A percentile compares a stretch with the other conserved stretches of the same genome.
phyloP scores from a whole-genome alignment of 1,140 invertebrate genomes.

The Drosophila erecta region DNA sequence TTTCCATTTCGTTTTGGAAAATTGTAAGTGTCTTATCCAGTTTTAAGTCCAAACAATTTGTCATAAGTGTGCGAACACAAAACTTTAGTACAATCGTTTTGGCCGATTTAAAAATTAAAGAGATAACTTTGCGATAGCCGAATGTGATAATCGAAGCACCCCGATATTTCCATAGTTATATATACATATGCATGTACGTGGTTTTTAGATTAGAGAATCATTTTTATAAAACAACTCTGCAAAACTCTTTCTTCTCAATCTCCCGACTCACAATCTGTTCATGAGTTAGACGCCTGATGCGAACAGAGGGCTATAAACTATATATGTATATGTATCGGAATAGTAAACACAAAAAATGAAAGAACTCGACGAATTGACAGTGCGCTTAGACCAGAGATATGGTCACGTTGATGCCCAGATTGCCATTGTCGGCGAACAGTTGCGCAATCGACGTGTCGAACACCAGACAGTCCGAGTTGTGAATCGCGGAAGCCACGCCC shows the following conservation, averaged over 20 bases:
- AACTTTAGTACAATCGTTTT: background rate
- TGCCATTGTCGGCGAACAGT: conserved; percentile 99
- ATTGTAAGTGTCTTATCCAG: too few species aligned
- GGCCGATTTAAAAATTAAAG: background rate
- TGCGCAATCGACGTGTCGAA: conserved; percentile 99
- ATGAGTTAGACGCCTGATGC: conserved; percentile 19
- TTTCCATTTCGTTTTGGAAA: background rate
- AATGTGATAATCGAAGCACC: conserved; percentile 3
- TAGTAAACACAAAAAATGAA: conserved; percentile 29
- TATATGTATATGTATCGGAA: conserved; percentile 29
- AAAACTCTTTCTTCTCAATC: conserved; percentile 14
- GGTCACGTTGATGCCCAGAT: conserved; percentile 99
- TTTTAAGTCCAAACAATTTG: background rate
- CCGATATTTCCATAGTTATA: conserved; percentile 38
- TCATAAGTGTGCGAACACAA: background rate
- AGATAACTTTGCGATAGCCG: background rate
- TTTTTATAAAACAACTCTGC: conserved; percentile 64
- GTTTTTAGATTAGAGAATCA: conserved; percentile 54
- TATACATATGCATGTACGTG: conserved; percentile 49
- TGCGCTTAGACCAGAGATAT: conserved; percentile 93
- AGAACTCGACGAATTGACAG: conserved; percentile 38
- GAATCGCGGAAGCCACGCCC: conserved; percentile 98
- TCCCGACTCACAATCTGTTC: conserved; percentile 7
- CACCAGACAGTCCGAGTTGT: conserved; percentile 99
- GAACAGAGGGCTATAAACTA: conserved; percentile 36